Base-by-base conservation (phyloP, 2,797 vertebrate genomes). In the Aulostomus chinensis region DNA sequence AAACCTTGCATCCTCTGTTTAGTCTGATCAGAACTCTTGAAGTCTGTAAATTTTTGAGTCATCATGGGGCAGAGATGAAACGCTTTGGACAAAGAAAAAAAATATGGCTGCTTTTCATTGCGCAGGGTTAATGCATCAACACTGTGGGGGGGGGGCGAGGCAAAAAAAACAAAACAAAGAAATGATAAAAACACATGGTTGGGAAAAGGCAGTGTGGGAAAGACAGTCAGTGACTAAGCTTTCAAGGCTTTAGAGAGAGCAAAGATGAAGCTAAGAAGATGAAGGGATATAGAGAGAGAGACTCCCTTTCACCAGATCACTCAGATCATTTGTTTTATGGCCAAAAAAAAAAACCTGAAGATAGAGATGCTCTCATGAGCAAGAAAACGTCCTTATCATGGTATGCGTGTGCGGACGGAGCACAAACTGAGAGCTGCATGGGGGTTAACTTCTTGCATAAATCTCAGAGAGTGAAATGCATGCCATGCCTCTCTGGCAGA, bases 1-100 rank as follows among this genome's bases (percentile, higher is more conserved):
- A 25, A 7, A 6, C 24, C 9, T 25, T 25, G 24, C 9, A 25
- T 25, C 24, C 56, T n/a, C n/a, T 75, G 17, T 59, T 81, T 61
- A 66, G 43, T 52, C 54, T 88, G 86, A 88, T 86, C 81, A 85
- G 76, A 57, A 80, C 59, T 59, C 57, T 39, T 14, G 64, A 64
- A 63, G 47, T 72, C 61, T 61, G 49, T 61, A 46, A 64, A 63
- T 65, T 73, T 68, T 75, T 52, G 41, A 70, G 63, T 56, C 54
- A 53, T 58, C 53, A 48, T 59, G 46, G 24, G 41, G 65, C 58
- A 14, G 35, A 69, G 55, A 75, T 83, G 53, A 83, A 80, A 80
- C 68, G 30, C 40, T 50, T 37, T 28, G 14, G 46, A 52, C 40
- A 50, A 68, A 59, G 32, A 31, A 51, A 36, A 37, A 11, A 30